These are phyloP conservation scores for Cliona cf. orientalis DNA, from an alignment of 37 sponge, comb jelly and placozoan genomes.

Conservation along the genomic window DNA sequence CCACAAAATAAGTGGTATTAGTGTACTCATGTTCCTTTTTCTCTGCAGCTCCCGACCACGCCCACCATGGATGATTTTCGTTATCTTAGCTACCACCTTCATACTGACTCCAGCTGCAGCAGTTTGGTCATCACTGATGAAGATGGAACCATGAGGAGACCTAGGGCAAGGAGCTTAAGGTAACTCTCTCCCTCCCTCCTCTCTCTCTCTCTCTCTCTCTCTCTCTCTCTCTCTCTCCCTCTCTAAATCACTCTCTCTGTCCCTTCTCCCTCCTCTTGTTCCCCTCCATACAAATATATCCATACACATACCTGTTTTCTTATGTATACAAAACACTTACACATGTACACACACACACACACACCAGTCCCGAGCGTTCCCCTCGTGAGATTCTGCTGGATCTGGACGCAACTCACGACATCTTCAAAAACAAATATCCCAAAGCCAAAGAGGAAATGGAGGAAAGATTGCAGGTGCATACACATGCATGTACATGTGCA, in stretches of 20 bases:
- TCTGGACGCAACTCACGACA: slow-evolving; percentile 72
- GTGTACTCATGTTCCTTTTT: background rate
- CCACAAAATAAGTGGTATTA: too few relatives aligned
- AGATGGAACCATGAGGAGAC: background rate
- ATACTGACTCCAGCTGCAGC: slow-evolving; percentile 44
- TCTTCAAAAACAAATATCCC: slow-evolving; percentile 79
- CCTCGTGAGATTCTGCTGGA: slow-evolving; percentile 65
- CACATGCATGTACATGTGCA: background rate
- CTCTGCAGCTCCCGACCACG: slow-evolving; percentile 49
- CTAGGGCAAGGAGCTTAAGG: slow-evolving; percentile 66
- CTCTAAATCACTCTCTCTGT: too few relatives aligned
- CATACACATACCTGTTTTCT: background rate
- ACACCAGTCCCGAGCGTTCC: slow-evolving; percentile 59
- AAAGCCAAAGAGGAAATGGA: slow-evolving; percentile 82
- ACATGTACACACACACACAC: background rate
- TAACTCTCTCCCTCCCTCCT: background rate
- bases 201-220: slow-evolving; percentile 5
- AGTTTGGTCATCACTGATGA: background rate
- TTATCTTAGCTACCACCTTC: slow-evolving; percentile 25
- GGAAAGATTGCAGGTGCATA: slow-evolving; percentile 56
- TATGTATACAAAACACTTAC: background rate
- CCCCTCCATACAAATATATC: background rate
- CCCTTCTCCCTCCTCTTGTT: slow-evolving; percentile 7
- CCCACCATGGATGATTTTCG: slow-evolving; percentile 66
- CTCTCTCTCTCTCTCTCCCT: slow-evolving; percentile 10